phyloP scores from a whole-genome alignment of 2,113 vertebrate genomes.

The Platanista minor region DNA sequence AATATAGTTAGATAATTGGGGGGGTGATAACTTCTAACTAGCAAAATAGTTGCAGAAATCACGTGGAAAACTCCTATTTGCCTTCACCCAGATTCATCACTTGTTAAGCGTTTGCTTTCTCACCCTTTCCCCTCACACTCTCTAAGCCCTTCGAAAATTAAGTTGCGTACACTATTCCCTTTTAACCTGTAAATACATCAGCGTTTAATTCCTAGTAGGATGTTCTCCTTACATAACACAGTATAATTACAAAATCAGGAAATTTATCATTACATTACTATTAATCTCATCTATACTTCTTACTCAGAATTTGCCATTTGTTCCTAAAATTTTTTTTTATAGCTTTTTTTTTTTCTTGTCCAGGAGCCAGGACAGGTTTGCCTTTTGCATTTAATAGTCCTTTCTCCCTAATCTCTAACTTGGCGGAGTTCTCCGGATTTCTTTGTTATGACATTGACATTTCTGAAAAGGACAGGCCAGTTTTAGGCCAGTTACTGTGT shows the following conservation, averaged over 20 bases:
- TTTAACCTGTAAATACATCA: background rate
- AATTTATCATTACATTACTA: fast-evolving
- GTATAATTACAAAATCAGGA: background rate
- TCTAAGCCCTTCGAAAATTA: background rate
- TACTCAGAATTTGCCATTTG: background rate
- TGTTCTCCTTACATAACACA: background rate
- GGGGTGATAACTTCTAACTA: background rate
- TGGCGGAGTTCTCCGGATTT: background rate
- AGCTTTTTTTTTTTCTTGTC: background rate
- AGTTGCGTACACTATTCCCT: background rate
- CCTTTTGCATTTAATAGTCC: fast-evolving
- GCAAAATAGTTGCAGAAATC: background rate
- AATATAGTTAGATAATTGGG: background rate
- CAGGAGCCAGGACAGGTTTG: background rate
- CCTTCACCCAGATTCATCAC: too few relatives aligned
- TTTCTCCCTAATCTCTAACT: background rate
- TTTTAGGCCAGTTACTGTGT: background rate
- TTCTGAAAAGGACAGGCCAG: background rate
- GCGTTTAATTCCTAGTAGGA: background rate
- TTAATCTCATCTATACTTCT: too few relatives aligned
- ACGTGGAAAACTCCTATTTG: fast-evolving
- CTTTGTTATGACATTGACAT: background rate
- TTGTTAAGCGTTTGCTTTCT: background rate
- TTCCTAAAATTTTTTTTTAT: background rate
- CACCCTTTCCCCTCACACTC: background rate